These are phyloP conservation scores for Cotesia vestalis DNA, from an alignment of 1,140 invertebrate genomes.

Conservation along the genomic window DNA sequence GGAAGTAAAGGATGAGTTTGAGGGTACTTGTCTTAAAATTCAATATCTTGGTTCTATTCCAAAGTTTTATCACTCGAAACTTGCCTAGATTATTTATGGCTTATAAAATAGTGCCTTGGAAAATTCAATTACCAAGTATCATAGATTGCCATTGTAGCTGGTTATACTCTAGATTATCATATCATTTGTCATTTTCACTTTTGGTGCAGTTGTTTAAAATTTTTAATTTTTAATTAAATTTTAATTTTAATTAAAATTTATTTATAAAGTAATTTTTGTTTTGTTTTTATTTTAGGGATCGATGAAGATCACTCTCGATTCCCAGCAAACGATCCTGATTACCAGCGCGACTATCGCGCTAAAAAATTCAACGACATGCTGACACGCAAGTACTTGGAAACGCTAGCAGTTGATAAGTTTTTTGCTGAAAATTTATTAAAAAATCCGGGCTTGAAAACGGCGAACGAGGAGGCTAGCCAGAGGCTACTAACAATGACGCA, in stretches of 20 bases:
- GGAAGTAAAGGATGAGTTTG: slow-evolving; percentile 51
- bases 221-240: no score
- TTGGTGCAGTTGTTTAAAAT: no score
- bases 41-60: no score
- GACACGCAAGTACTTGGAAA: slow-evolving; percentile 42
- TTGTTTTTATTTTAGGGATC: slow-evolving; percentile 40
- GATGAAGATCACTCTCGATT: slow-evolving; percentile 50
- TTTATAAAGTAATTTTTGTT: background rate
- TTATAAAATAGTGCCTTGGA: background rate
- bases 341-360: slow-evolving; percentile 31
- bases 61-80: background rate
- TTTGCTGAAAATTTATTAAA: slow-evolving; percentile 45
- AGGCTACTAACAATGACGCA: slow-evolving; percentile 18
- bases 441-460: slow-evolving; percentile 36
- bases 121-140: background rate
- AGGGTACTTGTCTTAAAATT: slow-evolving; percentile 42
- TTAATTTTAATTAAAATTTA: no score
- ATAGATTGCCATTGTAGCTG: no score
- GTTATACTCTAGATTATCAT: no score
- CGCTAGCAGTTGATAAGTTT: slow-evolving; percentile 43
- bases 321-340: slow-evolving; percentile 47
- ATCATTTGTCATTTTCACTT: no score
- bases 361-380: slow-evolving; percentile 39
- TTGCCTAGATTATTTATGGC: background rate
- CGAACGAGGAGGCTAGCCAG: slow-evolving; percentile 38